These are phyloP conservation scores for Spea multiplicata DNA, from an alignment of 2,113 vertebrate genomes.

Conservation along the genomic window DNA sequence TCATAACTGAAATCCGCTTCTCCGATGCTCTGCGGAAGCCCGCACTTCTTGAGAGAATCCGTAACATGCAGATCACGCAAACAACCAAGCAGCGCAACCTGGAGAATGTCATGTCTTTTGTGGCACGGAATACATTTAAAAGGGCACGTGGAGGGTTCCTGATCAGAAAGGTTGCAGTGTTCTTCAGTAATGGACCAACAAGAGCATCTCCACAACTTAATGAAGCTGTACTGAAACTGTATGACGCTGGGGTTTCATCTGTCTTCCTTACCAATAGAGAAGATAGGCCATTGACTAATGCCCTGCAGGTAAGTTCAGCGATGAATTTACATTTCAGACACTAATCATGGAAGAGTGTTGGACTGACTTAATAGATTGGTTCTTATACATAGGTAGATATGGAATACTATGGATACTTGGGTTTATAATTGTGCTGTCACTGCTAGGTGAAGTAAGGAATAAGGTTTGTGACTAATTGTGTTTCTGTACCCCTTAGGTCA, in stretches of 20 bases:
- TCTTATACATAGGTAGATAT: too few relatives aligned
- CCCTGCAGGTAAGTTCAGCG: conserved; percentile 74
- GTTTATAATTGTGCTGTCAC: too few relatives aligned
- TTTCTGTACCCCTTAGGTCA: conserved; percentile 68
- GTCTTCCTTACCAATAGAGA: conserved; percentile 81
- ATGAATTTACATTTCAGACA: not conserved
- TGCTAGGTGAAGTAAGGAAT: not conserved
- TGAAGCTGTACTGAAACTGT: conserved; percentile 77
- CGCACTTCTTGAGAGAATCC: conserved; percentile 70
- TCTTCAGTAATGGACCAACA: conserved; percentile 76
- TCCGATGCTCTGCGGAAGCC: conserved; percentile 80
- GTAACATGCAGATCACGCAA: conserved; percentile 75
- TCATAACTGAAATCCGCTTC: conserved; percentile 90
- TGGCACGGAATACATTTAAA: conserved; percentile 94
- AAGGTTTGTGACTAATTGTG: not conserved
- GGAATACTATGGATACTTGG: too few relatives aligned
- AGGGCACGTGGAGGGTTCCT: conserved; percentile 88
- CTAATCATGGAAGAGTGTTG: too few relatives aligned
- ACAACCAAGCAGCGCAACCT: conserved; percentile 79
- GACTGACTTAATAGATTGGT: too few relatives aligned
- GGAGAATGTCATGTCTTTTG: conserved; percentile 82
- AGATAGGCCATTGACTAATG: conserved; percentile 68
- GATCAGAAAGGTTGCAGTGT: conserved; percentile 89
- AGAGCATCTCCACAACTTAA: conserved; percentile 59
- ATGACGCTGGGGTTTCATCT: conserved; percentile 75